phyloP scores from a whole-genome alignment of 2,797 vertebrate genomes.

The Bradypodion pumilum region DNA sequence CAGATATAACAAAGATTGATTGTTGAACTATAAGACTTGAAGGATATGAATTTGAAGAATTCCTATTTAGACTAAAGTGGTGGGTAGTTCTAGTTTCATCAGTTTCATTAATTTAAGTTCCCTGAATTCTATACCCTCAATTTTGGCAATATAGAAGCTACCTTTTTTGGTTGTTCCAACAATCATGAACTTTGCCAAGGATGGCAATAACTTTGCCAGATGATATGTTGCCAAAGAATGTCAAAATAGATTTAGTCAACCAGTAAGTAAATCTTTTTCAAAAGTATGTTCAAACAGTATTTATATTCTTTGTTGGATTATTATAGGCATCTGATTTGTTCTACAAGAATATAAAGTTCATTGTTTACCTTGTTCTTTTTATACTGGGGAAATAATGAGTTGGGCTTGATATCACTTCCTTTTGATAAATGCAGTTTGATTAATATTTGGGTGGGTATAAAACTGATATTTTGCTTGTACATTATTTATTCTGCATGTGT shows the following conservation, averaged over 20 bases:
- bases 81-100: neutral
- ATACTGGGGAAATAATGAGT: conserved; percentile 65
- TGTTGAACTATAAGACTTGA: neutral
- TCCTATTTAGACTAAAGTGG: conserved; percentile 8
- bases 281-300: conserved; percentile 61
- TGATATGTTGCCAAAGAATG: conserved; percentile 37
- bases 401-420: conserved; percentile 62
- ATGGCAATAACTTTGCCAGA: conserved; percentile 43
- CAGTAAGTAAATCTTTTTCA: conserved; percentile 70
- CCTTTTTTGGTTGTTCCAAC: conserved; percentile 23
- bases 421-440: conserved; percentile 61
- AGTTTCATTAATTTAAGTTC: conserved; percentile 35
- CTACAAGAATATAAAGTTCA: conserved; percentile 55
- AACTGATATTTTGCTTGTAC: conserved; percentile 53
- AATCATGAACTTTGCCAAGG: conserved; percentile 54
- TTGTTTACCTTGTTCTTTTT: conserved; percentile 67
- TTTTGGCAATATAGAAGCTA: conserved; percentile 47
- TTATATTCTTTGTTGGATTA: conserved; percentile 67
- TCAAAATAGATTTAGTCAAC: conserved; percentile 62
- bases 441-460: conserved; percentile 58
- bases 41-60: neutral
- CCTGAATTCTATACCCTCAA: conserved; percentile 56
- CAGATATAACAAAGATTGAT: neutral
- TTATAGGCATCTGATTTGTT: conserved; percentile 62
- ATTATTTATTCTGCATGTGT: conserved; percentile 64